phyloP scores from a whole-genome alignment of 2,113 vertebrate species.

The Syngnathus scovelli region DNA sequence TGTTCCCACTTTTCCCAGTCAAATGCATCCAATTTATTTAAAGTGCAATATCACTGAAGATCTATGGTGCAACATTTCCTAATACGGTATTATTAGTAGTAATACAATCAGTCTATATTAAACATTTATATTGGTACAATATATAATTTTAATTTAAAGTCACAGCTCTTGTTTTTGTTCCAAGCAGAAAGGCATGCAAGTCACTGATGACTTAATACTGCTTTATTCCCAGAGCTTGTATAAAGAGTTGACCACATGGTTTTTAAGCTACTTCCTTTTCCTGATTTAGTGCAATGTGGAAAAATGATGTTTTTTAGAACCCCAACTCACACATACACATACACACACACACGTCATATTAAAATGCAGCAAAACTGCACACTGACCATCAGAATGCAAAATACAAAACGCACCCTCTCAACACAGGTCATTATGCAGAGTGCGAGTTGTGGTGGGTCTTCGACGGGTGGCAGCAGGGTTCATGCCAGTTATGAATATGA shows the following conservation, averaged over 20 bases:
- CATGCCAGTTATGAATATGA: slow-evolving; percentile 69
- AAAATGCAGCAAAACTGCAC: slow-evolving; percentile 20
- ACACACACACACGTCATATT: slow-evolving; percentile 16
- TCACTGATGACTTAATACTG: slow-evolving; percentile 39
- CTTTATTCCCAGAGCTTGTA: slow-evolving; percentile 65
- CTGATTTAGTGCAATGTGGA: slow-evolving; percentile 52
- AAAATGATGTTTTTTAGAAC: not conserved
- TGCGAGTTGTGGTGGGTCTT: slow-evolving; percentile 58
- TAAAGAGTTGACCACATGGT: slow-evolving; percentile 57
- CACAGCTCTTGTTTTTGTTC: slow-evolving; percentile 34
- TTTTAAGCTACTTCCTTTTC: slow-evolving; percentile 47
- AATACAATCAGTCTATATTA: not conserved
- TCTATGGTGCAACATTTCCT: not conserved
- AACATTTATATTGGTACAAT: not conserved
- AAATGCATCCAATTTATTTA: too few relatives aligned
- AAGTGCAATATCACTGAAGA: not conserved
- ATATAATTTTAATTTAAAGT: slow-evolving; percentile 49
- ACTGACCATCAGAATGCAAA: slow-evolving; percentile 18
- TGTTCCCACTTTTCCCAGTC: not conserved
- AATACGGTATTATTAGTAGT: not conserved
- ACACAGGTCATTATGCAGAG: slow-evolving; percentile 59
- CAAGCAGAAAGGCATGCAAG: slow-evolving; percentile 47
- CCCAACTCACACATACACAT: not conserved
- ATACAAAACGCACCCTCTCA: slow-evolving; percentile 15
- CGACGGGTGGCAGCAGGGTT: slow-evolving; percentile 49